A percentile compares a stretch with the other conserved stretches of the same genome.
phyloP scores from a whole-genome alignment of 2,888 invertebrate genomes.

The Spicauda simplicius region DNA sequence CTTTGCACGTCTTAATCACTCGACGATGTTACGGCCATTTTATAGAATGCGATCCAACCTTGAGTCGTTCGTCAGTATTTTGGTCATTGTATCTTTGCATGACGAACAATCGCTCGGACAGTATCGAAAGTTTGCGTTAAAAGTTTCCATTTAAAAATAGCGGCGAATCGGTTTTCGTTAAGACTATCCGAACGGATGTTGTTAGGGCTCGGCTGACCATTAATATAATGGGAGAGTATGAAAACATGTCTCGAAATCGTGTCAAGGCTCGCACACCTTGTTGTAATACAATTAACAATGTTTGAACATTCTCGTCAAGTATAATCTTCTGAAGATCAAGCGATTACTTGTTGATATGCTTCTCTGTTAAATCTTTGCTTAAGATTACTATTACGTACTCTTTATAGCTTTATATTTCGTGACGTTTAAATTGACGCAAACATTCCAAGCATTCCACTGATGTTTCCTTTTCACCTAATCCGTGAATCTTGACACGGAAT shows the following conservation, averaged over 20 bases:
- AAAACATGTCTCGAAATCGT: slow-evolving; percentile 62
- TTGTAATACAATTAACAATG: slow-evolving; percentile 47
- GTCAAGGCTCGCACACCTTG: slow-evolving; percentile 73
- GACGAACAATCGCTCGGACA: slow-evolving; percentile 49
- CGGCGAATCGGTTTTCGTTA: slow-evolving; percentile 53
- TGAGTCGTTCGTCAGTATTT: slow-evolving; percentile 72
- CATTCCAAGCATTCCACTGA: background rate
- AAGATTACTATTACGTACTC: background rate
- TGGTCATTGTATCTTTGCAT: slow-evolving; percentile 66
- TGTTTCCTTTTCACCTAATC: slow-evolving; percentile 12
- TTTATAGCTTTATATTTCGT: background rate
- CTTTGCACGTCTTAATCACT: slow-evolving; percentile 65
- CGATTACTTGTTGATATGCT: slow-evolving; percentile 23
- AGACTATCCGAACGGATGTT: slow-evolving; percentile 46
- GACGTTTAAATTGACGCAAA: background rate
- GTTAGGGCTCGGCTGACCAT: slow-evolving; percentile 52
- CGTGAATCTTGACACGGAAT: slow-evolving; percentile 15
- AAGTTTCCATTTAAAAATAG: slow-evolving; percentile 51
- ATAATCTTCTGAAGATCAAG: slow-evolving; percentile 18
- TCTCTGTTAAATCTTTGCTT: background rate
- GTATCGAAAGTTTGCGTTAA: slow-evolving; percentile 44
- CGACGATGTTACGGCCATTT: slow-evolving; percentile 73
- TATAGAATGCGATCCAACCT: slow-evolving; percentile 74
- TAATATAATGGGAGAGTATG: slow-evolving; percentile 62
- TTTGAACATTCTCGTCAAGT: slow-evolving; percentile 22